Conservation (phyloP, 2,888 invertebrate species). For the Idaea biselata region DNA sequence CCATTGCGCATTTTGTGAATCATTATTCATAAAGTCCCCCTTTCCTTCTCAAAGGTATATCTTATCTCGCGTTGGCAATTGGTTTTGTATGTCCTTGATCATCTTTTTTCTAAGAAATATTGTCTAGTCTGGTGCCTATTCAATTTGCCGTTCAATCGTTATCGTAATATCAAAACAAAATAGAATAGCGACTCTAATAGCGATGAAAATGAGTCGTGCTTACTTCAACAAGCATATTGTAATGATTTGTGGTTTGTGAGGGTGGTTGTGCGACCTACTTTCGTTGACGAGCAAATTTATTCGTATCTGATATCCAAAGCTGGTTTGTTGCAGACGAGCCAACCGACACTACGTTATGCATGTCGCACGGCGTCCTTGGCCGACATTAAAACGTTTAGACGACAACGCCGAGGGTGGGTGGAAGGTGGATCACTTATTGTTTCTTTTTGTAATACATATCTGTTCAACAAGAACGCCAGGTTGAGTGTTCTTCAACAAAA, state of each 20-base stretch:
- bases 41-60: neutral
- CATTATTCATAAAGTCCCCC: conserved; percentile 5
- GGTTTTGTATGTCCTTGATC: neutral
- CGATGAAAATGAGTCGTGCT: neutral
- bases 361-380: conserved; percentile 60
- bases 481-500: neutral
- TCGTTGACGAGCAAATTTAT: conserved; percentile 38
- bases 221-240: neutral
- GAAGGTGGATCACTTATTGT: conserved; percentile 59
- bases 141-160: neutral
- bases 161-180: neutral
- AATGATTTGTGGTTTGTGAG: conserved; percentile 9
- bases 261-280: conserved; percentile 39
- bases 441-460: conserved; percentile 49
- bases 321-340: conserved; percentile 36
- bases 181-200: neutral
- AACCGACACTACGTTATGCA: conserved; percentile 38
- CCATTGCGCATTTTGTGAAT: conserved; percentile 8
- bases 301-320: conserved; percentile 37
- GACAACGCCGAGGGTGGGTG: conserved; percentile 42
- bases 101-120: neutral
- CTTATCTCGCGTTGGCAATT: neutral
- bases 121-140: neutral
- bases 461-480: conserved; percentile 21
- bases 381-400: conserved; percentile 67